Conservation (phyloP, 2,888 invertebrate species). For the Camponotus fellah region DNA sequence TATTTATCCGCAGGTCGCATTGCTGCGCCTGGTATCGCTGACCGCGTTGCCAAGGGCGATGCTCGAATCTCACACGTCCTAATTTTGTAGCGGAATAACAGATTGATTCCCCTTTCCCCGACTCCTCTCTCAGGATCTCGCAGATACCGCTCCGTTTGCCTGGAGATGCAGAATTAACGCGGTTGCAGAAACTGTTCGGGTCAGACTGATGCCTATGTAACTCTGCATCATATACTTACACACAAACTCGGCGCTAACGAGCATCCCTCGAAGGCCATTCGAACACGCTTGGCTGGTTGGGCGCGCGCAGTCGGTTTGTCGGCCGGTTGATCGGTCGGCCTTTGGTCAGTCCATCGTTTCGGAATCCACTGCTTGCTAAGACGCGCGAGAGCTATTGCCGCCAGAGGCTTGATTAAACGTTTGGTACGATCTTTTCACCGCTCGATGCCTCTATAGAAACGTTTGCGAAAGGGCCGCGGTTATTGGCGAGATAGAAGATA, state of each 20-base stretch:
- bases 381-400: slow-evolving; percentile 52
- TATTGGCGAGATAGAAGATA: slow-evolving; percentile 21
- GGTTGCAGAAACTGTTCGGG: slow-evolving; percentile 62
- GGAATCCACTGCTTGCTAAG: slow-evolving; percentile 49
- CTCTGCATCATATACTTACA: slow-evolving; percentile 75
- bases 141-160: background rate
- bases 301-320: slow-evolving; percentile 47
- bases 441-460: slow-evolving; percentile 9
- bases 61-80: background rate
- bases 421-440: slow-evolving; percentile 30
- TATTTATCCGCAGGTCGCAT: background rate
- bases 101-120: slow-evolving; percentile 1
- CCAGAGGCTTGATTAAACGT: slow-evolving; percentile 44
- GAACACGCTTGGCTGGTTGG: slow-evolving; percentile 47
- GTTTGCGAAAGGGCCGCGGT: background rate
- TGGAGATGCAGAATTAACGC: slow-evolving; percentile 40
- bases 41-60: background rate
- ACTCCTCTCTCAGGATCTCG: background rate
- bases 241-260: slow-evolving; percentile 71
- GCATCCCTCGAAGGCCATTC: slow-evolving; percentile 67
- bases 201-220: slow-evolving; percentile 62
- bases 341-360: slow-evolving; percentile 56
- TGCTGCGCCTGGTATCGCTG: background rate
- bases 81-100: slow-evolving; percentile 37
- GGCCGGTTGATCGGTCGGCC: slow-evolving; percentile 36